phyloP scores from a whole-genome alignment of 37 sponge, comb jelly and placozoan genomes.

The Cliona cf. orientalis region DNA sequence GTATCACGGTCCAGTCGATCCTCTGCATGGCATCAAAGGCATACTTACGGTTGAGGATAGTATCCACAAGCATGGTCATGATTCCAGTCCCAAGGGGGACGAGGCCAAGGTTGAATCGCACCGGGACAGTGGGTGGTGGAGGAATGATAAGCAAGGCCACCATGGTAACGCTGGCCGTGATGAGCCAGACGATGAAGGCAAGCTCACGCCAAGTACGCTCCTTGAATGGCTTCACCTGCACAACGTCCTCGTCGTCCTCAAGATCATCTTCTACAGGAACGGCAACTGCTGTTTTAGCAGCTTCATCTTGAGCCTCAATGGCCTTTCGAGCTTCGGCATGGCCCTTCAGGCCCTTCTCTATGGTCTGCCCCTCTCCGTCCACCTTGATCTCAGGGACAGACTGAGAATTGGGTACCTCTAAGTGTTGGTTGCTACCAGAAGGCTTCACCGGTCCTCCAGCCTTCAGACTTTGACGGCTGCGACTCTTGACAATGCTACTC shows the following conservation, averaged over 20 bases:
- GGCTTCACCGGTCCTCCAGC: neutral
- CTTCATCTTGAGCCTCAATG: neutral
- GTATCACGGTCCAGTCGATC: slow-evolving; percentile 91
- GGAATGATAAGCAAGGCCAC: slow-evolving; percentile 67
- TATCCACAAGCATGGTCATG: slow-evolving; percentile 81
- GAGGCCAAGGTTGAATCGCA: slow-evolving; percentile 83
- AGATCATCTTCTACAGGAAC: neutral
- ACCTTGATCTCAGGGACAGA: slow-evolving; percentile 56
- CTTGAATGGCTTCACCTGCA: slow-evolving; percentile 25
- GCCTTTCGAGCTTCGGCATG: slow-evolving; percentile 9
- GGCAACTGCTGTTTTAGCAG: neutral
- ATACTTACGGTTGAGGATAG: slow-evolving; percentile 71
- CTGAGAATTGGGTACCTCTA: slow-evolving; percentile 8
- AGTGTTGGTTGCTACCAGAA: slow-evolving; percentile 22
- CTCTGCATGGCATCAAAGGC: slow-evolving; percentile 76
- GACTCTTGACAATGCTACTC: slow-evolving; percentile 1
- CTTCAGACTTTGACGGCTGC: slow-evolving; percentile 18
- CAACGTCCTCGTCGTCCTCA: slow-evolving; percentile 14
- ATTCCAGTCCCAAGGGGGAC: slow-evolving; percentile 83
- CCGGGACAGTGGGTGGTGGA: slow-evolving; percentile 54
- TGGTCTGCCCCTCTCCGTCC: slow-evolving; percentile 14
- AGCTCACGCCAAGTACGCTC: slow-evolving; percentile 44
- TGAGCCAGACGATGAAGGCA: slow-evolving; percentile 51
- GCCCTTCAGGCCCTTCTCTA: slow-evolving; percentile 21
- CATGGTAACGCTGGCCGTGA: slow-evolving; percentile 32